phyloP scores from a whole-genome alignment of 2,888 invertebrate species.

The Apodemia hepburni region DNA sequence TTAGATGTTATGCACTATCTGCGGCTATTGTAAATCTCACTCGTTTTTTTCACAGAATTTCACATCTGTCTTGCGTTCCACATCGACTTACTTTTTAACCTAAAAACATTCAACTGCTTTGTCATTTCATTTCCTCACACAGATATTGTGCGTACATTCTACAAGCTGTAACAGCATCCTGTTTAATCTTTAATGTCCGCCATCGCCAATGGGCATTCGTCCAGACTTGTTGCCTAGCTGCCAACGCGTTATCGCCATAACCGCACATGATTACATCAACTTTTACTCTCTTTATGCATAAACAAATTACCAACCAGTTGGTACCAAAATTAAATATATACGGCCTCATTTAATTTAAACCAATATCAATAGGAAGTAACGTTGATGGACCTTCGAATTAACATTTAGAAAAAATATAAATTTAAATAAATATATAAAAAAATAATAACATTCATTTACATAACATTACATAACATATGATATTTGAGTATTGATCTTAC shows the following conservation, averaged over 20 bases:
- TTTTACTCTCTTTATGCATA: neutral
- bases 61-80: too few relatives aligned
- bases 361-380: too few relatives aligned
- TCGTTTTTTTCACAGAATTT: neutral
- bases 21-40: too few relatives aligned
- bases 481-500: too few relatives aligned
- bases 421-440: too few relatives aligned
- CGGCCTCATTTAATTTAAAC: neutral
- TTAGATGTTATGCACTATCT: too few relatives aligned
- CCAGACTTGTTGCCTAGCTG: neutral
- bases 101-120: neutral
- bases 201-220: slow-evolving; percentile 2
- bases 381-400: too few relatives aligned
- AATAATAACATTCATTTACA: too few relatives aligned
- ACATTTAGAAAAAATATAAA: too few relatives aligned
- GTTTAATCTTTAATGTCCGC: neutral
- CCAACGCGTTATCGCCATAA: neutral
- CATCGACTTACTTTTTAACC: too few relatives aligned
- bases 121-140: neutral
- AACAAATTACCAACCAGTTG: neutral
- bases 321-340: neutral
- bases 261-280: neutral
- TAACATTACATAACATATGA: too few relatives aligned
- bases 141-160: neutral
- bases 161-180: neutral